Conservation (phyloP, 2,797 vertebrate species). For the Microctenopoma stevenorrisi region DNA sequence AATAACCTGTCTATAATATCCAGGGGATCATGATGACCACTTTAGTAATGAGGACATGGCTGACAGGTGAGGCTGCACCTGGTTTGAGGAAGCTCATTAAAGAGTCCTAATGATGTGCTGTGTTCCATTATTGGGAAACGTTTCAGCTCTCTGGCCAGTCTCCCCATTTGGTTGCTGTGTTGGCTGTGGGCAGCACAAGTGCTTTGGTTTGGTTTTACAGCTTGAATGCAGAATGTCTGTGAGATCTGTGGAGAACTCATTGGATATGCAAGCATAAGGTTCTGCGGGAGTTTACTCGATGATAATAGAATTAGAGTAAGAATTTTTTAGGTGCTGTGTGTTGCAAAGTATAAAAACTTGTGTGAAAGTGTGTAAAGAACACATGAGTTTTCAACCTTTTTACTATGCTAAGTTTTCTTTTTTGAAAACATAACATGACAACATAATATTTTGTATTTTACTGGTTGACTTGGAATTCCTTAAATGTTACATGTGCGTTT, state of each 20-base stretch:
- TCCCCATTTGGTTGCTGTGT: slow-evolving; percentile 49
- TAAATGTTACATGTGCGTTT: not conserved
- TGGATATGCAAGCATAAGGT: slow-evolving; percentile 28
- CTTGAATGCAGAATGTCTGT: slow-evolving; percentile 25
- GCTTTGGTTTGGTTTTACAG: slow-evolving; percentile 69
- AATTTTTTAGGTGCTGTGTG: not conserved
- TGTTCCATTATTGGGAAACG: slow-evolving; percentile 70
- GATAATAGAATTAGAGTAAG: slow-evolving; percentile 22
- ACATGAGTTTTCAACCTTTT: slow-evolving; percentile 1
- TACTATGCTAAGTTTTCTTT: not conserved
- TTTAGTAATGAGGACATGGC: slow-evolving; percentile 67
- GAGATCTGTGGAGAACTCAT: slow-evolving; percentile 45
- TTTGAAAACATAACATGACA: not conserved
- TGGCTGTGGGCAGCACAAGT: slow-evolving; percentile 23
- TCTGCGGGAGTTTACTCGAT: slow-evolving; percentile 41
- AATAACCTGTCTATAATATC: slow-evolving; percentile 65
- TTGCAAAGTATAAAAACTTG: slow-evolving; percentile 23
- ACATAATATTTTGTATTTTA: slow-evolving; percentile 1
- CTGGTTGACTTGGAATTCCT: slow-evolving; percentile 1
- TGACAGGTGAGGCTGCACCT: slow-evolving; percentile 74
- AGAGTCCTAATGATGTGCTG: slow-evolving; percentile 63
- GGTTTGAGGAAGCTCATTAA: slow-evolving; percentile 70
- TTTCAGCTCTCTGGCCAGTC: slow-evolving; percentile 49
- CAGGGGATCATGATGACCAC: slow-evolving; percentile 59
- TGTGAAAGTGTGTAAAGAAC: slow-evolving; percentile 17